A percentile compares a stretch with the other conserved stretches of the same genome.
Conservation (phyloP, 2,113 vertebrate genomes). For the Sterna hirundo region DNA sequence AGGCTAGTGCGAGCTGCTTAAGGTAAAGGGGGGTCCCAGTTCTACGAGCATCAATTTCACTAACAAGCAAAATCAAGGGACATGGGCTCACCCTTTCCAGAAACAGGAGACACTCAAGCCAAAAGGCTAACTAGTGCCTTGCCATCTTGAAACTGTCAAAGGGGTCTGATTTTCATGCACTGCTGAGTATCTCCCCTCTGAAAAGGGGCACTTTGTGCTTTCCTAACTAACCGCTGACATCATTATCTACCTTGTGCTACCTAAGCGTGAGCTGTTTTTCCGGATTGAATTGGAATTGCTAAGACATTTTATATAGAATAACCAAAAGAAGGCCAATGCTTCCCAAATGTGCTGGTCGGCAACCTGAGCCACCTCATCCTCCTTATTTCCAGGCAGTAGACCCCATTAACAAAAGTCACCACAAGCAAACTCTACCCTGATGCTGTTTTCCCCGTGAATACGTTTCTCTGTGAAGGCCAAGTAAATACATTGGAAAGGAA, state of each 20-base stretch:
- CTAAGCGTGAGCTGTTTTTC: neutral
- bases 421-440: neutral
- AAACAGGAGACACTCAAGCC: neutral
- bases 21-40: neutral
- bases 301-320: neutral
- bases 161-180: neutral
- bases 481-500: neutral
- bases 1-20: accelerated
- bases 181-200: neutral
- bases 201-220: neutral
- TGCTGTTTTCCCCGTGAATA: accelerated
- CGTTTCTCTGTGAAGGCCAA: neutral
- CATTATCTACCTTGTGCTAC: accelerated
- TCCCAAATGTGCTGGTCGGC: neutral
- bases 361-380: neutral
- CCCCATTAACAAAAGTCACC: neutral
- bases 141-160: accelerated
- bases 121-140: accelerated
- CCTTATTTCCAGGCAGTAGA: neutral
- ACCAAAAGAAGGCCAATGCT: neutral
- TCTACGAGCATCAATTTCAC: accelerated
- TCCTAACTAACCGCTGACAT: accelerated
- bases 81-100: neutral
- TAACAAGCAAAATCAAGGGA: neutral
- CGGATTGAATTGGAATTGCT: neutral